Evolutionary conservation across 2,113 vertebrate genomes (phyloP), one percentile per base, ranked within the genome.

Genomic region (Emydocephalus ijimae): DNA sequence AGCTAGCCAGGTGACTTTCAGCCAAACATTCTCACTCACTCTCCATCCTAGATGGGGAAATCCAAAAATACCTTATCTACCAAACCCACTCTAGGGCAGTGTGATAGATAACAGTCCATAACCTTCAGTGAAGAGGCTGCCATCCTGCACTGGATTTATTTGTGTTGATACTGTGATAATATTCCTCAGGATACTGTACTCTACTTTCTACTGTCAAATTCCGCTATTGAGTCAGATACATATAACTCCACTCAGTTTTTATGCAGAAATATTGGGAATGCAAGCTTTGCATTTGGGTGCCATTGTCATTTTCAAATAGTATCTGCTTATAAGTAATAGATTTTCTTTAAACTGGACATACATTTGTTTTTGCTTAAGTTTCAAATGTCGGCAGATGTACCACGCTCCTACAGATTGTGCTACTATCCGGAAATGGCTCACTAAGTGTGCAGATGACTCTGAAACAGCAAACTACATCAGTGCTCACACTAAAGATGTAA

Each of bases 401-500:
- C 99, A 99, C 0, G 99, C 99, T 6, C 99, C 99, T 93, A 99
- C 99, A 95, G 99, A 99, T 98, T 99, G 99, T n/a, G 98, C 98
- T 94, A 99, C 99, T 87, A 99, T 99, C 96, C 98, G 99, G 91
- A 99, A 99, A 96, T 99, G 99, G 99, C 98, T 99, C 96, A 99
- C 98, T 93, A 99, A 99, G 97, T 99, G 99, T 96, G 99, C 99
- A 74, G 99, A 99, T n/a, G 99, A 99, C 97, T 99, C 99, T 0
- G 99, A 99, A 98, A 99, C 99, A 3, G 99, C 99, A 92, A 99
- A 99, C 98, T 99, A 99, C 98, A 99, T 99, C 98, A 99, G 99
- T 95, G 99, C 99, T 95, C 99, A 99, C 98, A 99, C 99, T 98
- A 99, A 99, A 99, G 99, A 99, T 93, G 99, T 99, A 98, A 97